These are phyloP conservation scores for Orius insidiosus DNA, from an alignment of 1,140 invertebrate genomes.

Conservation along the genomic window DNA sequence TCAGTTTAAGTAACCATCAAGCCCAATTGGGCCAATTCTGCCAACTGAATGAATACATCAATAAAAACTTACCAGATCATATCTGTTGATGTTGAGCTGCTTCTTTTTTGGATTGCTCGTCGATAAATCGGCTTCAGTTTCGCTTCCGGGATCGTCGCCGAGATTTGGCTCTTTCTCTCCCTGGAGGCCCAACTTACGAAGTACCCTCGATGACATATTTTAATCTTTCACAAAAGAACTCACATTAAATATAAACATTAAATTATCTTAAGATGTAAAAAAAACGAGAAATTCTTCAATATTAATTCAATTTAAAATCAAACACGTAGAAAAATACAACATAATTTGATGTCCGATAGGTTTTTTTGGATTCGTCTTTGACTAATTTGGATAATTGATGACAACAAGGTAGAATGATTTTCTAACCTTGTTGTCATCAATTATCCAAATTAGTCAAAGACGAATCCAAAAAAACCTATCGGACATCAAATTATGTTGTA, in stretches of 20 bases:
- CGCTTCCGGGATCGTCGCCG: constrained; percentile 27
- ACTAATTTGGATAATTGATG: not conserved
- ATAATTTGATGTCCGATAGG: not conserved
- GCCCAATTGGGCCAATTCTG: not conserved
- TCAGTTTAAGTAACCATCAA: not conserved
- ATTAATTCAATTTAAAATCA: not conserved
- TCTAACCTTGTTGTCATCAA: no score
- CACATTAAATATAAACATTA: not conserved
- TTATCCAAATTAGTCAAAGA: not conserved
- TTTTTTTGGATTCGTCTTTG: not conserved
- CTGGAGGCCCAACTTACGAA: constrained; percentile 22
- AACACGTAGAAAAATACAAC: not conserved
- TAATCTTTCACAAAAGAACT: not conserved
- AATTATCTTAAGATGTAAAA: not conserved
- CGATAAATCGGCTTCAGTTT: constrained; percentile 30
- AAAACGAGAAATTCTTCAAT: not conserved
- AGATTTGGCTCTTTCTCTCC: constrained; percentile 20
- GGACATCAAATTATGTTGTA: not conserved
- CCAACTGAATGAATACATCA: not conserved
- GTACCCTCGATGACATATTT: constrained; percentile 22
- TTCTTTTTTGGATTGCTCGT: constrained; percentile 30
- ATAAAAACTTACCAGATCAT: constrained; percentile 37
- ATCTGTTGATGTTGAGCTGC: constrained; percentile 37
- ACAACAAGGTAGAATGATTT: no score
- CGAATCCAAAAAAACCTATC: no score